phyloP scores from a whole-genome alignment of 2,797 vertebrate species.

The Neopelma chrysocephalum region DNA sequence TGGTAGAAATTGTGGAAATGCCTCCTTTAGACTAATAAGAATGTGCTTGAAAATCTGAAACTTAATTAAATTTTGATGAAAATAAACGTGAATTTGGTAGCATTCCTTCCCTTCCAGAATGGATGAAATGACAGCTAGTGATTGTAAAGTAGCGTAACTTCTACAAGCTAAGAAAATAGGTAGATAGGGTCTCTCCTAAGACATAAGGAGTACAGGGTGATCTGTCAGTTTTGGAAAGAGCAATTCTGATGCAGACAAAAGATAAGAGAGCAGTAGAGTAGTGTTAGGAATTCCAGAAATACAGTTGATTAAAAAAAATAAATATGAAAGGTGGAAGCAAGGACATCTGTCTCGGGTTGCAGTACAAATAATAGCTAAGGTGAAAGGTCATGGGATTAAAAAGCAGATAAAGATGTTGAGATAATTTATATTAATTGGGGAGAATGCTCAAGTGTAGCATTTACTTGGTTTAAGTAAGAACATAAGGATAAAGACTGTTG shows the following conservation, averaged over 20 bases:
- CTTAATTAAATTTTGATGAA: not conserved
- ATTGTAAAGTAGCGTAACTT: not conserved
- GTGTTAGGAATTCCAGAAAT: not conserved
- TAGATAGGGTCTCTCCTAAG: not conserved
- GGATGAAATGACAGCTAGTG: not conserved
- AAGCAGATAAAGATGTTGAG: not conserved
- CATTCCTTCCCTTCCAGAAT: not conserved
- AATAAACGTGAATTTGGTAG: not conserved
- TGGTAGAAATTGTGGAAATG: not conserved
- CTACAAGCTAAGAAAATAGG: not conserved
- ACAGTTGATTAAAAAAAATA: not conserved
- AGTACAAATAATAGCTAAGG: not conserved
- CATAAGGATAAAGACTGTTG: not conserved
- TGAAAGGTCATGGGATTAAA: not conserved
- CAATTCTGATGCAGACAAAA: not conserved
- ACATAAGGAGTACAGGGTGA: not conserved
- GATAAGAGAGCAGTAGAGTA: not conserved
- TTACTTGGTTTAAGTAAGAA: not conserved
- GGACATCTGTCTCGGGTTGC: not conserved
- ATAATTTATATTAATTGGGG: not conserved
- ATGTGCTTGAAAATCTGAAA: not conserved
- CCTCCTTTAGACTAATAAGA: not conserved
- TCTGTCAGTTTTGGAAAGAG: not conserved
- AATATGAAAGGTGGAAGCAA: not conserved
- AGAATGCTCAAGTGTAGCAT: not conserved